A percentile compares a stretch with the other conserved stretches of the same genome.
These are phyloP conservation scores for Caenorhabditis sp. DNA, from an alignment of 2,888 invertebrate genomes.

Conservation along the genomic window DNA sequence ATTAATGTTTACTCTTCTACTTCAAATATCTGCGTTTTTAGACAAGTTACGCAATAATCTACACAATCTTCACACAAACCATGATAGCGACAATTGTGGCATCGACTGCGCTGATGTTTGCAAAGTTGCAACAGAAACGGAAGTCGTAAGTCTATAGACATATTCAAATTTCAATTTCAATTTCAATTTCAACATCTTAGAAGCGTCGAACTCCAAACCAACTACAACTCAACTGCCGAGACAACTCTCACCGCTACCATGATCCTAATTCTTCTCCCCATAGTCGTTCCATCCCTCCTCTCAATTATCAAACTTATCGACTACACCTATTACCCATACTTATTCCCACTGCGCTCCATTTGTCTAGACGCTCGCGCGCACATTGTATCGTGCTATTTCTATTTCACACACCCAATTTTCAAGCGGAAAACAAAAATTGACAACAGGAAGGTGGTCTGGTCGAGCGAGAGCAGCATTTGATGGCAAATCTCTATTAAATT, in stretches of 20 bases:
- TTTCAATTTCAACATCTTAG: neutral
- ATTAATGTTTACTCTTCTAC: too few species aligned
- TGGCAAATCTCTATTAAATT: neutral
- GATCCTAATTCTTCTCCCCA: neutral
- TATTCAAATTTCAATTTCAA: too few species aligned
- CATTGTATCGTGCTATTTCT: constrained; percentile 40
- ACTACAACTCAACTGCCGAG: neutral
- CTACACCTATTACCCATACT: neutral
- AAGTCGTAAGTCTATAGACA: constrained; percentile 4
- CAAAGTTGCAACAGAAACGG: neutral
- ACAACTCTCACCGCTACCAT: neutral
- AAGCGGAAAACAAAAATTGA: constrained; percentile 1
- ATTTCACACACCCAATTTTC: constrained; percentile 35
- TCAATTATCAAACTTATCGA: neutral
- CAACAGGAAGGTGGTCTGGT: neutral
- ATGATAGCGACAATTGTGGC: neutral
- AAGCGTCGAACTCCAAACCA: neutral
- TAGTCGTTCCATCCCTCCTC: neutral
- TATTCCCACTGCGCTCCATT: neutral
- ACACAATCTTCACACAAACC: neutral
- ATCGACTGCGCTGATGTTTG: neutral
- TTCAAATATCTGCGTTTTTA: too few species aligned
- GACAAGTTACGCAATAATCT: neutral
- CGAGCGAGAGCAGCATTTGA: neutral
- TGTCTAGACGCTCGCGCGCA: constrained; percentile 24